Evolutionary conservation across 2,797 vertebrate genomes (phyloP).

Genomic region (Podarcis lilfordi): DNA sequence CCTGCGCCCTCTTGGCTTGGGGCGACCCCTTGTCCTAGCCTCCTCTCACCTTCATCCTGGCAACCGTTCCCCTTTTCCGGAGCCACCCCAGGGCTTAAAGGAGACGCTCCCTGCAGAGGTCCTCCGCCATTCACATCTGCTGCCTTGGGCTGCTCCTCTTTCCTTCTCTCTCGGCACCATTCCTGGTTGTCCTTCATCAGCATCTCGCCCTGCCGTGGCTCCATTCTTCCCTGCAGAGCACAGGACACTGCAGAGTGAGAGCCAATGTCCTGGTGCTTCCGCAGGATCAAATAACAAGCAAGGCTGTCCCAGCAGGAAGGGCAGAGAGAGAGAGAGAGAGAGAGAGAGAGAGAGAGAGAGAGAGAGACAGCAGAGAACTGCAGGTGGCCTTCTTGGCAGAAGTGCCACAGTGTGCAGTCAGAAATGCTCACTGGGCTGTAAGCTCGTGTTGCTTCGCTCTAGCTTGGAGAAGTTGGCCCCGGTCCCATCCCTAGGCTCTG

Average conservation of each 20-base stretch:
- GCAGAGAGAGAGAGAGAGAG: background rate
- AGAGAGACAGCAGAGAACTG: background rate
- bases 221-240: constrained; percentile 30
- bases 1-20: background rate
- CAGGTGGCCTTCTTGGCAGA: constrained; percentile 25
- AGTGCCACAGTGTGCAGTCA: background rate
- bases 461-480: background rate
- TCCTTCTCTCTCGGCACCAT: background rate
- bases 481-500: constrained; percentile 3
- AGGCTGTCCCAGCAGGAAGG: background rate
- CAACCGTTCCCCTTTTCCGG: background rate
- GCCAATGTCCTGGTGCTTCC: background rate
- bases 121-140: background rate
- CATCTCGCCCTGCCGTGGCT: background rate
- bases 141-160: background rate
- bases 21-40: background rate
- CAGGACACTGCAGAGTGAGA: background rate
- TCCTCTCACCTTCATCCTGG: background rate
- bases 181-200: background rate
- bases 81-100: background rate
- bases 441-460: background rate
- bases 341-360: background rate
- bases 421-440: background rate
- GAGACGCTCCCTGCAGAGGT: background rate
- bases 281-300: constrained; percentile 7